These are phyloP conservation scores for Melanotaenia maccullochi DNA, from an alignment of 2,797 vertebrate genomes.

Conservation along the genomic window DNA sequence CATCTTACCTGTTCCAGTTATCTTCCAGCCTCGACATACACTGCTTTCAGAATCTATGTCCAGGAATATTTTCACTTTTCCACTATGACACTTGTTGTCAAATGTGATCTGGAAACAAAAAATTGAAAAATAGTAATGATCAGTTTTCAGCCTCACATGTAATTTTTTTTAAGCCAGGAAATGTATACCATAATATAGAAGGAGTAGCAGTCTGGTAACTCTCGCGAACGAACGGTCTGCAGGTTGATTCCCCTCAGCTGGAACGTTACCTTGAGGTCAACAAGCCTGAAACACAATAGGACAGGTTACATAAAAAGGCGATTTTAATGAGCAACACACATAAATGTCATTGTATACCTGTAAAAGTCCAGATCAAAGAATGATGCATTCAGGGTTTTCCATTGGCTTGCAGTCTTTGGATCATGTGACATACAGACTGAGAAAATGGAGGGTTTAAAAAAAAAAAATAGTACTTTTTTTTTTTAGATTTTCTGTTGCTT, in stretches of 20 bases:
- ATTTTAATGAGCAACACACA: neutral
- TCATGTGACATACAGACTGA: conserved; percentile 75
- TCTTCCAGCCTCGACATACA: conserved; percentile 89
- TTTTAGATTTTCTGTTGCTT: neutral
- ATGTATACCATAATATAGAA: conserved; percentile 87
- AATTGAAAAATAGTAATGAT: neutral
- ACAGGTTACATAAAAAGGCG: neutral
- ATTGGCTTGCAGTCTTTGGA: conserved; percentile 61
- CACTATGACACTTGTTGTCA: conserved; percentile 94
- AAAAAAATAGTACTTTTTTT: neutral
- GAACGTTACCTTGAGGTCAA: conserved; percentile 89
- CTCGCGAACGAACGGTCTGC: conserved; percentile 88
- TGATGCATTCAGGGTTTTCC: conserved; percentile 73
- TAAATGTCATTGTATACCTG: conserved; percentile 60
- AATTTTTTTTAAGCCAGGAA: neutral
- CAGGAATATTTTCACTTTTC: conserved; percentile 92
- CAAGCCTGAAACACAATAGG: conserved; percentile 80
- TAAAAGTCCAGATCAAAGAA: conserved; percentile 83
- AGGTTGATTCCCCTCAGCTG: conserved; percentile 93
- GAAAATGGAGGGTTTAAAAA: conserved; percentile 4
- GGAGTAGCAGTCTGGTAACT: conserved; percentile 92
- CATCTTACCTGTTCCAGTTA: conserved; percentile 89
- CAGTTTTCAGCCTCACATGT: neutral
- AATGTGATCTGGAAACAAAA: conserved; percentile 87
- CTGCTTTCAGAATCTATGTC: conserved; percentile 87